Evolutionary conservation across 2,113 vertebrate species (phyloP).

Genomic region (Coryphaenoides rupestris): DNA sequence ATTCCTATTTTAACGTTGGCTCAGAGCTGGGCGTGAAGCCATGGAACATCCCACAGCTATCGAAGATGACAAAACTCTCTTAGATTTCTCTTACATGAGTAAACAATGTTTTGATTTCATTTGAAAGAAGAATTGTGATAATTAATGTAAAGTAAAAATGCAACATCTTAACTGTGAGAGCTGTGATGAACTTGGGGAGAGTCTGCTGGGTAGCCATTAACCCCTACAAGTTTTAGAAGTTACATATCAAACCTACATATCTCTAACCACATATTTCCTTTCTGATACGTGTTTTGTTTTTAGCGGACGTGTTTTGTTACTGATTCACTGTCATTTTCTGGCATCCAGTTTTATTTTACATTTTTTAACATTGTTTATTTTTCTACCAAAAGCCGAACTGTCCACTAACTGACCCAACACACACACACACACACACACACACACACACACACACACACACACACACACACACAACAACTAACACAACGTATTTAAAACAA

Average conservation of each 20-base stretch:
- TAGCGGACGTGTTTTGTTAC: conserved; percentile 37
- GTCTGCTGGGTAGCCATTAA: conserved; percentile 35
- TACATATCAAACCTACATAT: neutral
- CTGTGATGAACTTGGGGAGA: conserved; percentile 19
- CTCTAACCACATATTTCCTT: too few relatives aligned
- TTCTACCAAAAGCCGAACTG: neutral
- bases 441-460: too few relatives aligned
- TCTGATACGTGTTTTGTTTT: too few relatives aligned
- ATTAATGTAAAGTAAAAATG: neutral
- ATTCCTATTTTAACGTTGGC: conserved; percentile 74
- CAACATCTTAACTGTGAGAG: conserved; percentile 46
- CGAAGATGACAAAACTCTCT: conserved; percentile 13
- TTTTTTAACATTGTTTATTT: conserved; percentile 1
- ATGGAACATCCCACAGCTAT: conserved; percentile 49
- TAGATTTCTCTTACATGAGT: neutral
- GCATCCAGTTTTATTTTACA: conserved; percentile 23
- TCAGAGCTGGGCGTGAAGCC: conserved; percentile 43
- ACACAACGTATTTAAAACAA: too few relatives aligned
- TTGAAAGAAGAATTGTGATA: neutral
- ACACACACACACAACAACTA: too few relatives aligned
- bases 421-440: too few relatives aligned
- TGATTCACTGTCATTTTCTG: conserved; percentile 40
- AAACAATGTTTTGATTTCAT: neutral
- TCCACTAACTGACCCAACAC: too few relatives aligned
- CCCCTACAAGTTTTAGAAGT: conserved; percentile 27